A percentile compares a stretch with the other conserved stretches of the same genome.
phyloP scores from a whole-genome alignment of 2,888 invertebrate species.

The Apoda limacodes region DNA sequence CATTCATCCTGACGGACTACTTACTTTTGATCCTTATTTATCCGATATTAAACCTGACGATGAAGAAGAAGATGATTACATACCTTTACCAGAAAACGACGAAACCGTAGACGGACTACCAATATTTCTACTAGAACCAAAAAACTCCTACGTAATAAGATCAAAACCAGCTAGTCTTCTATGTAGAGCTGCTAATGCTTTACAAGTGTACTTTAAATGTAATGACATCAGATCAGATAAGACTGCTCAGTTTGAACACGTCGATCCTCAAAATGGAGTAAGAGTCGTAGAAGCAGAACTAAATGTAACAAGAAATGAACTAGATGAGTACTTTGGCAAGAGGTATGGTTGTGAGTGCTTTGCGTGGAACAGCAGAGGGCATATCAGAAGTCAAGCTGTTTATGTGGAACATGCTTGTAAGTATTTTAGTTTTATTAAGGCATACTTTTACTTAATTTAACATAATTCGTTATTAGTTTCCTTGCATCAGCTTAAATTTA shows the following conservation, averaged over 20 bases:
- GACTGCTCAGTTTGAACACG: conserved; percentile 77
- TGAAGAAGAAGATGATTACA: conserved; percentile 59
- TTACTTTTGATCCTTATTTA: conserved; percentile 55
- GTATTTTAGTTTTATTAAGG: too few species aligned
- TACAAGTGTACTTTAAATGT: conserved; percentile 85
- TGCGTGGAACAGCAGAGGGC: conserved; percentile 84
- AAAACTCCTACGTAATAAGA: conserved; percentile 88
- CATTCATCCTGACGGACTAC: conserved; percentile 54
- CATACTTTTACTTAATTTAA: too few species aligned
- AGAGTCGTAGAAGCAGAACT: conserved; percentile 81
- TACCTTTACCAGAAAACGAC: conserved; percentile 65
- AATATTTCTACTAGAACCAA: conserved; percentile 88
- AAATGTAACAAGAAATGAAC: conserved; percentile 81
- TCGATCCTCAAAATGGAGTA: conserved; percentile 83
- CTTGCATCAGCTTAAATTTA: too few species aligned
- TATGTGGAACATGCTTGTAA: conserved; percentile 88
- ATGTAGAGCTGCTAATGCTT: conserved; percentile 91
- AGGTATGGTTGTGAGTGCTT: conserved; percentile 88
- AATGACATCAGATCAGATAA: conserved; percentile 72
- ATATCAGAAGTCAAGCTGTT: conserved; percentile 82
- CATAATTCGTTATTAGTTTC: too few species aligned
- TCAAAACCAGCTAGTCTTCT: conserved; percentile 88
- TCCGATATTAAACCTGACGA: conserved; percentile 53
- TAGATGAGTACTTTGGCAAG: conserved; percentile 86
- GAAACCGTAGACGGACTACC: conserved; percentile 80